A percentile compares a stretch with the other conserved stretches of the same genome.
Evolutionary conservation across 2,888 invertebrate species (phyloP).

Genomic region (Eucera pruinosa): DNA sequence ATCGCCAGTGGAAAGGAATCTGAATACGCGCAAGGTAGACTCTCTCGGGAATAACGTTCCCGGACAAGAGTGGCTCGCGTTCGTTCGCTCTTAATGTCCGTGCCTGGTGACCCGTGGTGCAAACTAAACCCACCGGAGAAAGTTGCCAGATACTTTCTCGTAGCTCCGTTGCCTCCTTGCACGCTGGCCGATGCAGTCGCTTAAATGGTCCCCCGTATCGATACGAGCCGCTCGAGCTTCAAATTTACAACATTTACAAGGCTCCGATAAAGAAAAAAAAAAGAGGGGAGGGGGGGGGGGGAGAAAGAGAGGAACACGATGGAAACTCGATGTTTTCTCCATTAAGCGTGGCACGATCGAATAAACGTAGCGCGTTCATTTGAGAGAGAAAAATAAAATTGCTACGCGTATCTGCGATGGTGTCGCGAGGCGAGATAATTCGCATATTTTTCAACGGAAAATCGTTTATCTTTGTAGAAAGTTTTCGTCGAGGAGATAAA

Average conservation of each 20-base stretch:
- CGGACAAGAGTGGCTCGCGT: conserved; percentile 56
- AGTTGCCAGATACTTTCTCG: conserved; percentile 82
- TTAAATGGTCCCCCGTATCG: conserved; percentile 74
- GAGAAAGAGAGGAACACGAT: not conserved
- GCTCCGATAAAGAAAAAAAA: not conserved
- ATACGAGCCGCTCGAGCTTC: conserved; percentile 48
- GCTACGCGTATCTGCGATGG: not conserved
- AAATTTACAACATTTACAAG: conserved; percentile 3
- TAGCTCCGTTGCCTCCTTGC: conserved; percentile 72
- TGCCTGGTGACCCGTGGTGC: conserved; percentile 82
- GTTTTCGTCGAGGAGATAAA: no score
- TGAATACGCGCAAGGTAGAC: no score
- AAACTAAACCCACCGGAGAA: conserved; percentile 82
- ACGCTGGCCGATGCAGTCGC: conserved; percentile 79
- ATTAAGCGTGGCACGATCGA: not conserved
- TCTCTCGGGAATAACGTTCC: conserved; percentile 32
- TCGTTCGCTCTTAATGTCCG: conserved; percentile 79
- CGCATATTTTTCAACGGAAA: not conserved
- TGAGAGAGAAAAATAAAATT: not conserved
- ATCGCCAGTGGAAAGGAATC: no score
- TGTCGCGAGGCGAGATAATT: conserved; percentile 4
- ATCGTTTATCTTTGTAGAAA: conserved; percentile 4
- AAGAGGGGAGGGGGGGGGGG: no score
- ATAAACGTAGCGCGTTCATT: not conserved
- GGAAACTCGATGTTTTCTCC: conserved; percentile 20